Base-by-base conservation (phyloP, 2,113 vertebrate species). In the Trachemys scripta region DNA sequence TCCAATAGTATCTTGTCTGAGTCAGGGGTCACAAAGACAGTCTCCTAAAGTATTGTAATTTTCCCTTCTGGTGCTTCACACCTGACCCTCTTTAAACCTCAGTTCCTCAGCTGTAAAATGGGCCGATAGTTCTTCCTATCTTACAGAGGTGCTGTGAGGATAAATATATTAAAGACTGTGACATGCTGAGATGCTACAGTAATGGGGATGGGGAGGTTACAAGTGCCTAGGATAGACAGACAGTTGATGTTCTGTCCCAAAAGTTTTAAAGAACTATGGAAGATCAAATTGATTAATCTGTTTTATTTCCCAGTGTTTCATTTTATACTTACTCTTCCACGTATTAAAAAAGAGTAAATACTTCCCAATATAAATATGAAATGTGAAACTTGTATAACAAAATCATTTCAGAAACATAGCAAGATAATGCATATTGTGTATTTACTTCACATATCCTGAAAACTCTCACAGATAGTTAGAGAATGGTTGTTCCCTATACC, bases 131-230 rank as follows among this genome's bases (percentile, higher is more conserved):
- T 19, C 6, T 65, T 6, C 31, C 16, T 65, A 31, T 76, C 24
- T 17, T 10, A 72, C 5, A 3, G 42, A 51, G 27, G 16, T 19
- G 3, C n/a, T 62, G 29, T 75, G 53, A 53, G 51, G 6, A 5
- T 47, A 81, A 72, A 72, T 57, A 45, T 38, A 19, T 57, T 35
- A 49, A 31, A 80, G 2, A 24, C 9, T 49, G 4, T 19, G 56
- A 38, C 54, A 11, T 10, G 59, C 51, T 50, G 50, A 72, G 25
- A 2, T 85, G n/a, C 22, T 85, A 9, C 6, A 76, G 47, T 47
- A 62, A 82, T 10, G 35, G n/a, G 7, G 3, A 4, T 27, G 27
- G 1, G 1, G 0, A 2, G 45, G n/a, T 85, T 51, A 81, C n/a
- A 75, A 76, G 5, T 56, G 27, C 31, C 12, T 2, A 31, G 49